Evolutionary conservation across 2,797 vertebrate genomes (phyloP), one percentile per base, ranked within the genome.

Genomic region (Tympanoctomys barrerae): DNA sequence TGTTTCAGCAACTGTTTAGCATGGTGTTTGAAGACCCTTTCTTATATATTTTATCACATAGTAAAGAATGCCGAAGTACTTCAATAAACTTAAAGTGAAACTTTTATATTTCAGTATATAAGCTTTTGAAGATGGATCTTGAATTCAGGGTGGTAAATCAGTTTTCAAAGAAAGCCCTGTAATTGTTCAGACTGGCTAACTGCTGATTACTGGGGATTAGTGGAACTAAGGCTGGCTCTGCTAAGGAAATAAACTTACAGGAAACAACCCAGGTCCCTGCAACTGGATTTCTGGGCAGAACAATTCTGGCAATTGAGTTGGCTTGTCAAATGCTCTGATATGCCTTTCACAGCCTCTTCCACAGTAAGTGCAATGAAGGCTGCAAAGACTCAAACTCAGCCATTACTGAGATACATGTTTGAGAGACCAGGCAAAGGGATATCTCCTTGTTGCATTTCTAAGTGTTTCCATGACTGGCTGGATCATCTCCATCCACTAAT

Each of bases 1-100:
- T 61, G 71, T 86, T 96, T 93, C 87, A 66, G 18, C 71, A 87
- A 80, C 96, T 82, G 90, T 96, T 96, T 94, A 94, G 95, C 95
- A 94, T 88, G 91, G 96, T 68, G 95, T 31, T 14, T 89, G 87
- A 61, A 70, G 84, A 94, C 82, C 13, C 13, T 82, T 71, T 91
- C 95, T 97, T 85, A 94, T 33, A 52, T 59, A 96, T 22, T 73
- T 77, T 28, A 77, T 49, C 73, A 49, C 26, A 22, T 71, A 77
- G 13, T 75, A 75, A 75, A 26, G 73, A 75, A 77, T 77, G 73
- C 26, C 49, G 14, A 31, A 26, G 42, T 46, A 77, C 7, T 49
- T 77, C 26, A 49, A 18, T 26, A 42, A 24, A 24, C 24, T 73
- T 42, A 14, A 73, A 42, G 22, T 42, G 36, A 71, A 71, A 71